These are phyloP conservation scores for Macquaria ambigua DNA, from an alignment of 2,113 vertebrate genomes.

Conservation along the genomic window DNA sequence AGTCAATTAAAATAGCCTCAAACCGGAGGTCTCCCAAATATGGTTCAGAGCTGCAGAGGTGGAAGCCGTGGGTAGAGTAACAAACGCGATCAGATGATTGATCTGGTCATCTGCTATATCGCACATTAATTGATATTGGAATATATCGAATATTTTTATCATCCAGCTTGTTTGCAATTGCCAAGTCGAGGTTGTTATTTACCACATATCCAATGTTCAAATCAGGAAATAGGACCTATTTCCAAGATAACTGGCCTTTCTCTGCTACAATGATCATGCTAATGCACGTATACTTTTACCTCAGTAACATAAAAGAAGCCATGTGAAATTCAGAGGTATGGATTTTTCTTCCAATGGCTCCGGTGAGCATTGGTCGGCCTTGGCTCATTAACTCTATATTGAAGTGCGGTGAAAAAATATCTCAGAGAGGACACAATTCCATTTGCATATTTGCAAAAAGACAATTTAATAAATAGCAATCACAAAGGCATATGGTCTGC, in stretches of 20 bases:
- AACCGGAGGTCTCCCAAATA: no score
- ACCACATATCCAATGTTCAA: not conserved
- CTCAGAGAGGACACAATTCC: not conserved
- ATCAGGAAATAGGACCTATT: not conserved
- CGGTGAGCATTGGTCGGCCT: slow-evolving; percentile 38
- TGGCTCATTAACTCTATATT: slow-evolving; percentile 59
- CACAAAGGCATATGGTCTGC: not conserved
- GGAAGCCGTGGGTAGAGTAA: no score
- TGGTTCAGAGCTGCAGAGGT: no score
- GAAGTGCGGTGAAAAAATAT: slow-evolving; percentile 29
- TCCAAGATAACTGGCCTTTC: not conserved
- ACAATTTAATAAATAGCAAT: not conserved
- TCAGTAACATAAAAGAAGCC: slow-evolving; percentile 3
- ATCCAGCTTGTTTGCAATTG: not conserved
- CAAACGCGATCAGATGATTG: no score
- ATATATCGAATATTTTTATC: not conserved
- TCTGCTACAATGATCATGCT: not conserved
- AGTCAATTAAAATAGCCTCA: no score
- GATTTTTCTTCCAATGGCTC: slow-evolving; percentile 11
- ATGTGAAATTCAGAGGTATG: slow-evolving; percentile 12
- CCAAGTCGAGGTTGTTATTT: not conserved
- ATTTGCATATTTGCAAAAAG: slow-evolving; percentile 13
- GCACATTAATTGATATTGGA: not conserved
- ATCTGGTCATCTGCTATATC: no score
- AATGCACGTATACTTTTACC: not conserved